Conservation (phyloP, 2,888 invertebrate genomes). For the Pristionchus japonicus region DNA sequence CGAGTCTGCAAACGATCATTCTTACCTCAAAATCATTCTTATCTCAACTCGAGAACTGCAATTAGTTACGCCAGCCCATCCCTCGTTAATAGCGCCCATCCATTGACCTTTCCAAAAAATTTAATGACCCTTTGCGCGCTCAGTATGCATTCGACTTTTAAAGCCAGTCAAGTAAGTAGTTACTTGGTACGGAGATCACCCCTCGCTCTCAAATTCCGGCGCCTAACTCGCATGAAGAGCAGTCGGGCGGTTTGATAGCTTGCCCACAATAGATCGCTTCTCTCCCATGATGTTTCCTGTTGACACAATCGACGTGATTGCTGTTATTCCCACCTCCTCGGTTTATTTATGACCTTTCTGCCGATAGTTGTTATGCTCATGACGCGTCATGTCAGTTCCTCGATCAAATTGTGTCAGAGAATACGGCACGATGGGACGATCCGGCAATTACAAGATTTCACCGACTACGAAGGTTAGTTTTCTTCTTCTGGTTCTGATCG, state of each 20-base stretch:
- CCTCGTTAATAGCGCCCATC: not conserved
- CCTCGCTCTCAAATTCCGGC: too few species aligned
- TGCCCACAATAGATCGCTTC: too few species aligned
- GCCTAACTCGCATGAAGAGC: too few species aligned
- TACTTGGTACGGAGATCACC: too few species aligned
- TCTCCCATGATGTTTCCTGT: not conserved
- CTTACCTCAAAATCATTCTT: not conserved
- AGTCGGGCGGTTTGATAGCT: too few species aligned
- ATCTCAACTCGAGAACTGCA: not conserved
- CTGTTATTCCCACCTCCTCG: not conserved
- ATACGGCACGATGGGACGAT: not conserved
- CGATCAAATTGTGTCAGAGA: not conserved
- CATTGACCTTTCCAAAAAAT: not conserved
- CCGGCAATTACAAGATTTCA: not conserved
- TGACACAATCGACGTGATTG: not conserved
- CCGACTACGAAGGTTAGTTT: not conserved
- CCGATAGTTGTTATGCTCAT: not conserved
- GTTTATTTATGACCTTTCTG: not conserved
- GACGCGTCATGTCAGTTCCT: not conserved
- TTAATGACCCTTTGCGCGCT: not conserved
- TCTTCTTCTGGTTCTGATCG: not conserved
- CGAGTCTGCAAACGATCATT: not conserved
- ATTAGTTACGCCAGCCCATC: not conserved
- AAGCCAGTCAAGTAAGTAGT: too few species aligned
- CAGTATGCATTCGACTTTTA: too few species aligned